Percentiles rank a stretch among this genome's conserved stretches.
Evolutionary conservation across 2,797 vertebrate species (phyloP).

Genomic region (Cryptoprocta ferox): DNA sequence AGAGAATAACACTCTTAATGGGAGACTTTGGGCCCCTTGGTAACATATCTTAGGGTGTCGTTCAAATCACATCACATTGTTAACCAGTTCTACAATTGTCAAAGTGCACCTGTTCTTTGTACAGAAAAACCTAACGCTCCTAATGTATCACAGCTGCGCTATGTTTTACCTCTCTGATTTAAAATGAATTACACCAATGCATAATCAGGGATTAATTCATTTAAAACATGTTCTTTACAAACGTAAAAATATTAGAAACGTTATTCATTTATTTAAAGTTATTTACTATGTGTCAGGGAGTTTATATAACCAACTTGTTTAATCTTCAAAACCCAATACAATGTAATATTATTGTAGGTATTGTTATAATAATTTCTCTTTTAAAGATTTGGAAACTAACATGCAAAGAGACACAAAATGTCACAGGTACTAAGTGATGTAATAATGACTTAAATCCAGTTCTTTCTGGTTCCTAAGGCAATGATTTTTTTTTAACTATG

Average conservation of each 20-base stretch:
- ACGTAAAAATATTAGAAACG: neutral
- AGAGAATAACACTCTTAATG: neutral
- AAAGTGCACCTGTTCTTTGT: neutral
- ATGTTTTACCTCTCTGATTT: neutral
- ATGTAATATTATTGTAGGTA: neutral
- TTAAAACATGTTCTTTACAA: slow-evolving; percentile 4
- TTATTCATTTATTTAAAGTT: neutral
- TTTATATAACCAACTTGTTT: neutral
- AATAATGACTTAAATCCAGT: neutral
- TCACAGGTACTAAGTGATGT: neutral
- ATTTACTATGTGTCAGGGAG: neutral
- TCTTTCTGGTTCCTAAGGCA: neutral
- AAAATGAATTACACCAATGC: neutral
- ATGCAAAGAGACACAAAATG: neutral
- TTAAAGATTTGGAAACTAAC: neutral
- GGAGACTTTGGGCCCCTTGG: neutral
- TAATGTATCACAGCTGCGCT: neutral
- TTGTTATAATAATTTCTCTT: neutral
- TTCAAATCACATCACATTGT: neutral
- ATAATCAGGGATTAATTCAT: neutral
- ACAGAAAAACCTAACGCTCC: neutral
- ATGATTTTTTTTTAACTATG: neutral
- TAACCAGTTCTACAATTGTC: neutral
- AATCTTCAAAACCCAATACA: neutral
- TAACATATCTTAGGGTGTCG: neutral